These are phyloP conservation scores for Entomobrya multifasciata DNA, from an alignment of 2,888 invertebrate genomes.

Conservation along the genomic window DNA sequence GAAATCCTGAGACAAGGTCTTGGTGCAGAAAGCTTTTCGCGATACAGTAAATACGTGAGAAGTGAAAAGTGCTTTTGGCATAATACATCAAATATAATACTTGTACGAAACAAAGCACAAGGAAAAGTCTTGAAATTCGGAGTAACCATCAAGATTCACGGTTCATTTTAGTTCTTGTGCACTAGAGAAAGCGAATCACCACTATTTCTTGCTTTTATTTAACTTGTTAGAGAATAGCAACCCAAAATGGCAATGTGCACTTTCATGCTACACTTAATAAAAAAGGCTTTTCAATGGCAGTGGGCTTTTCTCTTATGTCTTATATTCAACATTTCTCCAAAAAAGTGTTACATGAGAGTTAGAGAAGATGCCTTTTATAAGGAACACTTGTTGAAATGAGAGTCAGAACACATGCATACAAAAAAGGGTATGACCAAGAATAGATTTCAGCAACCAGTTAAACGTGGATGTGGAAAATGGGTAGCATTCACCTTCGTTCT, in stretches of 20 bases:
- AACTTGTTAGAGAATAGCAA: background rate
- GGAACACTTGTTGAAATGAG: too few species aligned
- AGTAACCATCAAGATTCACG: background rate
- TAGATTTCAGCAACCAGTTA: too few species aligned
- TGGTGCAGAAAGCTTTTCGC: slow-evolving; percentile 54
- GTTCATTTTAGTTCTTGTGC: background rate
- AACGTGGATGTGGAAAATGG: too few species aligned
- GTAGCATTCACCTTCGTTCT: too few species aligned
- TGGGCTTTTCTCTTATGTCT: too few species aligned
- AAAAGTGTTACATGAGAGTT: too few species aligned
- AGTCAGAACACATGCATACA: too few species aligned
- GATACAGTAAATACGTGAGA: slow-evolving; percentile 59
- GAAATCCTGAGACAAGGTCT: slow-evolving; percentile 45
- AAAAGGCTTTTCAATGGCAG: too few species aligned
- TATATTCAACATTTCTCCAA: too few species aligned
- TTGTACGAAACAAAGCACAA: slow-evolving; percentile 1
- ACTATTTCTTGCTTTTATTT: background rate
- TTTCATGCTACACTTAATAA: background rate
- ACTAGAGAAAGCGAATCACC: slow-evolving; percentile 46
- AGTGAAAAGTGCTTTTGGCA: slow-evolving; percentile 42
- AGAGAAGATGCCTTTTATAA: too few species aligned
- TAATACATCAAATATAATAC: slow-evolving; percentile 2
- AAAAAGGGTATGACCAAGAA: too few species aligned
- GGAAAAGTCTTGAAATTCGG: background rate
- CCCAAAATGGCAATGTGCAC: background rate